phyloP scores from a whole-genome alignment of 2,888 invertebrate species.

The Harpagoxenus sublaevis region DNA sequence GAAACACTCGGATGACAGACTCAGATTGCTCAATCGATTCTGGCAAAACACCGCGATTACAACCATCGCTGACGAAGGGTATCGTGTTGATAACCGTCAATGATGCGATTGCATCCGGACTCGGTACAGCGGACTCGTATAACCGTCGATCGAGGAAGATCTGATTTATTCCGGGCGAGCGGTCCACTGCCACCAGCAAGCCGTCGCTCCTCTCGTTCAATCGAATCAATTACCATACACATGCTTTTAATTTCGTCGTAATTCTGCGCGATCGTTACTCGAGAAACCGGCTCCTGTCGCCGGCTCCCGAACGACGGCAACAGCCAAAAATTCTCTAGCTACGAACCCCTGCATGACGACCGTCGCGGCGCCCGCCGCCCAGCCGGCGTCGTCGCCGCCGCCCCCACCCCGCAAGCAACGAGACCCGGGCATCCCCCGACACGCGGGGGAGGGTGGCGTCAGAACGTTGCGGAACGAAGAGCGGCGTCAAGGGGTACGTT shows the following conservation, averaged over 20 bases:
- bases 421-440: conserved; percentile 53
- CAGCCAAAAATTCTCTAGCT: conserved; percentile 69
- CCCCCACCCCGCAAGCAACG: conserved; percentile 38
- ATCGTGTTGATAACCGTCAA: background rate
- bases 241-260: conserved; percentile 47
- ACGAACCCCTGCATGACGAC: conserved; percentile 49
- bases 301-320: conserved; percentile 61
- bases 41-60: conserved; percentile 30
- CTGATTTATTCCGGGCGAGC: background rate
- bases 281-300: conserved; percentile 63
- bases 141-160: background rate
- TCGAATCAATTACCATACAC: conserved; percentile 28
- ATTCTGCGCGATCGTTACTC: conserved; percentile 69
- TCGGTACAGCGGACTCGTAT: background rate
- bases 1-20: conserved; percentile 48
- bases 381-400: conserved; percentile 51
- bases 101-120: background rate
- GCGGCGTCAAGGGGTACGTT: conserved; percentile 47
- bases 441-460: conserved; percentile 66
- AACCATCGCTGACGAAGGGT: background rate
- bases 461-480: conserved; percentile 54
- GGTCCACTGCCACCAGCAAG: background rate
- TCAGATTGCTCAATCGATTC: conserved; percentile 45
- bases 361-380: conserved; percentile 71
- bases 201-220: background rate